These are phyloP conservation scores for Cossypha niveicapilla DNA, from an alignment of 2,797 vertebrate genomes.

Conservation along the genomic window DNA sequence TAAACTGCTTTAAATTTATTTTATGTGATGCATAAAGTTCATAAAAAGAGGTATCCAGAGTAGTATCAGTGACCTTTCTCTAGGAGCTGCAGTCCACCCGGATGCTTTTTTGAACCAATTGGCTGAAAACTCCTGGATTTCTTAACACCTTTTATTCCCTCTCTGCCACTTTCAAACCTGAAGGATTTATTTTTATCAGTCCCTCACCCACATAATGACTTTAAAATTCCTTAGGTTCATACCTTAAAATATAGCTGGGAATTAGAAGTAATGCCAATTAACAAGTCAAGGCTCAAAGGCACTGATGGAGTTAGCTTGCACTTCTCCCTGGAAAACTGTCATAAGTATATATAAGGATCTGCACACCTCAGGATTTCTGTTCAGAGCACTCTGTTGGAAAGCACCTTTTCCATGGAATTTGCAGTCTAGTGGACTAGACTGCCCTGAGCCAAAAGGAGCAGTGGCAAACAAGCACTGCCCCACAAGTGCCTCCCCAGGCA, in stretches of 20 bases:
- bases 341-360: conserved; percentile 45
- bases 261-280: conserved; percentile 83
- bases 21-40: conserved; percentile 75
- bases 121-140: conserved; percentile 67
- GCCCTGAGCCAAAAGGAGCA: background rate
- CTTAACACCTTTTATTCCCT: conserved; percentile 74
- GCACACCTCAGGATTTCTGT: conserved; percentile 11
- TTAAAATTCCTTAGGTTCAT: conserved; percentile 84
- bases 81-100: conserved; percentile 48
- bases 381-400: background rate
- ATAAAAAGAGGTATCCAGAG: conserved; percentile 68
- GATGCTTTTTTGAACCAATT: conserved; percentile 67
- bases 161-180: conserved; percentile 73
- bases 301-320: conserved; percentile 71
- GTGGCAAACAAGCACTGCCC: background rate
- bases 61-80: conserved; percentile 67
- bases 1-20: conserved; percentile 76
- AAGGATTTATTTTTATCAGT: conserved; percentile 80
- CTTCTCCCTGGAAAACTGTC: conserved; percentile 64
- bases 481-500: background rate
- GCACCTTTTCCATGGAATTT: background rate
- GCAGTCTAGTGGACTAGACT: background rate
- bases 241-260: conserved; percentile 81
- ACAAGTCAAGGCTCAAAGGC: conserved; percentile 77
- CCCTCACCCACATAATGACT: conserved; percentile 78